These are phyloP conservation scores for Fabriciana adippe DNA, from an alignment of 2,888 invertebrate genomes.

Conservation along the genomic window DNA sequence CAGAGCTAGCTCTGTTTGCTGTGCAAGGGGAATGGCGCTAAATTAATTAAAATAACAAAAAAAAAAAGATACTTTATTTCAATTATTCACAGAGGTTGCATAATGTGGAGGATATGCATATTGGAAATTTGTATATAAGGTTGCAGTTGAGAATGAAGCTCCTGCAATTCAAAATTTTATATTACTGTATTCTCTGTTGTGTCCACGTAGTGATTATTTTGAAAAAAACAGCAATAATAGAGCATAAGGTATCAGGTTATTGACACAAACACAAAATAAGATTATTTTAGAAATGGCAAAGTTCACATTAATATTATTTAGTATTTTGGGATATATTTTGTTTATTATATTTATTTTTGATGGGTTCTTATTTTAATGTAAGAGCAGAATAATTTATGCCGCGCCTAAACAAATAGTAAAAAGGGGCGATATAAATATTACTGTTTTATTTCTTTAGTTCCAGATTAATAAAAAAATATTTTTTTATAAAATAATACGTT, in stretches of 20 bases:
- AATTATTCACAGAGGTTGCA: slow-evolving; percentile 42
- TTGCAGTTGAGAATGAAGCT: slow-evolving; percentile 50
- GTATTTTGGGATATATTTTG: too few relatives aligned
- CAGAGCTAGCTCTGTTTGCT: too few relatives aligned
- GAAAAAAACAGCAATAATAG: slow-evolving; percentile 21
- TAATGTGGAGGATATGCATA: slow-evolving; percentile 41
- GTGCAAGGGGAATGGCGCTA: not conserved
- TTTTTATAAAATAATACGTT: too few relatives aligned
- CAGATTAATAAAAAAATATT: too few relatives aligned
- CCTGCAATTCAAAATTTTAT: slow-evolving; percentile 57
- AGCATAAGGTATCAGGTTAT: slow-evolving; percentile 17
- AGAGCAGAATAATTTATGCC: too few relatives aligned
- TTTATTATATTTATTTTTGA: too few relatives aligned
- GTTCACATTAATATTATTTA: not conserved
- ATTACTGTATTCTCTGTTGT: slow-evolving; percentile 54
- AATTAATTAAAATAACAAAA: not conserved
- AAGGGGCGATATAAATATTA: too few relatives aligned
- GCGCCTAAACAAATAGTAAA: too few relatives aligned
- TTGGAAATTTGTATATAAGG: slow-evolving; percentile 56
- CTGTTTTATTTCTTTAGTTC: too few relatives aligned
- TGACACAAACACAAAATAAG: not conserved
- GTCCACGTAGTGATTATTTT: slow-evolving; percentile 41
- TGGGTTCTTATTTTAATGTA: too few relatives aligned
- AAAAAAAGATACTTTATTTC: not conserved
- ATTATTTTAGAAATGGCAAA: slow-evolving; percentile 7